Evolutionary conservation across 1,140 invertebrate species (phyloP), one percentile per base, ranked within the genome.

Genomic region (Dryas iulia): DNA sequence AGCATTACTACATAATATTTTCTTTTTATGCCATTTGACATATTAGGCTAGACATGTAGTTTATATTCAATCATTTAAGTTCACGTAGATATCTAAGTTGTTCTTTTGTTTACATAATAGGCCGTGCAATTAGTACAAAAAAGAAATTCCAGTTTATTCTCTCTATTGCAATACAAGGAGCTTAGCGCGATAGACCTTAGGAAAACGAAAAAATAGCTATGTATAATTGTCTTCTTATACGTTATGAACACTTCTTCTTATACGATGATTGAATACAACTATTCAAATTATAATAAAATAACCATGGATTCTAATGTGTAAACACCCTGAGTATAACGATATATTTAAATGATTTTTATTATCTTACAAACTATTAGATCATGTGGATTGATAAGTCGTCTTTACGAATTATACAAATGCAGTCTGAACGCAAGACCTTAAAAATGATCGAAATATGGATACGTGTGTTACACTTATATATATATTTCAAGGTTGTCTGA

Each of bases 61-160:
- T 18, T 21, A 47, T 47, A 47, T 47, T 47, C 18, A 31, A 31
- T 31, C 30, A 21, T 21, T 10, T 10, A 47, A 18, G 8, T 35
- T 14, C 33, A 21, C 10, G 21, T 7, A 47, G 7, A 10, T 18
- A 2, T 1, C 7, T 47, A 47, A 39, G 33, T 39, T 39, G n/a
- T 47, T 47, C 39, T 47, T 47, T 47, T 47, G 39, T 47, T 47
- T 47, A 47, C 18, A 47, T 47, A 47, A 47, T 47, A 47, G 14
- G 18, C 6, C 14, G 18, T 18, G 39, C 39, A 47, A 47, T 21
- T 47, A 7, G 1, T 10, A 47, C 8, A 10, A 47, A 47, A 47
- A 35, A 21, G 30, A 31, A 31, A 47, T 18, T 21, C 39, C 14
- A 47, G 14, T 47, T 6, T 14, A 47, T 47, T 4, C 6, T n/a